These are phyloP conservation scores for Grantiella picta DNA, from an alignment of 2,113 vertebrate species.

Conservation along the genomic window DNA sequence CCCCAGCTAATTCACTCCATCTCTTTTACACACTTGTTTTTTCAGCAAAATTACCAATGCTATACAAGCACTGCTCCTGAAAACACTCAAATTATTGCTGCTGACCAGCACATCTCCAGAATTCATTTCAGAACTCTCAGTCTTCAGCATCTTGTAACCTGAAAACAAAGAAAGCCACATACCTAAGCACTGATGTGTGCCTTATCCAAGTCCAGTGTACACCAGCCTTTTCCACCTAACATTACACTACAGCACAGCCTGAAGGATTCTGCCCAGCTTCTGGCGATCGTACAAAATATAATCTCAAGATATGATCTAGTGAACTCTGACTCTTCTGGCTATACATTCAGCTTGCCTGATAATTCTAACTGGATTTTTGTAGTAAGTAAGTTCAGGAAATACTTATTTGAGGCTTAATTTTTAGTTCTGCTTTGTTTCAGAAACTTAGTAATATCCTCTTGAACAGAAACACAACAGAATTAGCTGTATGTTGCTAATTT, in stretches of 20 bases:
- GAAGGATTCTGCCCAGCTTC: not conserved
- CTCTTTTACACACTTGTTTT: not conserved
- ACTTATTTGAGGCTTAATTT: not conserved
- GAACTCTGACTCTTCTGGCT: not conserved
- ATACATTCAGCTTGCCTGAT: not conserved
- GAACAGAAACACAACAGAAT: not conserved
- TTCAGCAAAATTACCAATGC: not conserved
- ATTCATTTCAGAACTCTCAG: not conserved
- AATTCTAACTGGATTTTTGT: not conserved
- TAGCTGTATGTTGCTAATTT: not conserved
- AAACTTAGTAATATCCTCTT: not conserved
- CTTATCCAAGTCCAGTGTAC: not conserved
- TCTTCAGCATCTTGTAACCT: not conserved
- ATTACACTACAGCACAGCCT: not conserved
- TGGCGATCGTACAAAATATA: not conserved
- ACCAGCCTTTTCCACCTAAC: not conserved
- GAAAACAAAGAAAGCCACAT: not conserved
- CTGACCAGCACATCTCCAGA: not conserved
- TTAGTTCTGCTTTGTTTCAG: constrained; percentile 2
- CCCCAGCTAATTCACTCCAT: not conserved
- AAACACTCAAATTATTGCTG: not conserved
- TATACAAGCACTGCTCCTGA: not conserved
- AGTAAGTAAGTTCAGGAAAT: not conserved
- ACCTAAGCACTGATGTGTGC: not conserved
- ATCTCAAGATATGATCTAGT: not conserved